Evolutionary conservation across 2,888 invertebrate species (phyloP).

Genomic region (Panorpa germanica): DNA sequence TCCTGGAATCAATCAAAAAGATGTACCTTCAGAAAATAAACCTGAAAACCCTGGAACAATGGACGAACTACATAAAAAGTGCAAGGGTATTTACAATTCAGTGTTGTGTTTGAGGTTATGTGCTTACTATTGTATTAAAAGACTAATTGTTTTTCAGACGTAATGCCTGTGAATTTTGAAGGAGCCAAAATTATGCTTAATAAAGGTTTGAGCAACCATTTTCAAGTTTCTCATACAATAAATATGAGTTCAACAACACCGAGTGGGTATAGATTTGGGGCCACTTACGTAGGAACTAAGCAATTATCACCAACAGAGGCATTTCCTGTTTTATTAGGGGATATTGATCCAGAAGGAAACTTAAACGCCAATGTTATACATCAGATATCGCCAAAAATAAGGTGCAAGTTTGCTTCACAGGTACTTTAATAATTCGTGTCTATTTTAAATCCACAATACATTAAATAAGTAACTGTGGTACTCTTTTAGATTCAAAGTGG

Average conservation of each 20-base stretch:
- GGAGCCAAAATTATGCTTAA: constrained; percentile 84
- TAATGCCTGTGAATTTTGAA: constrained; percentile 87
- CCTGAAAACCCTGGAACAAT: constrained; percentile 68
- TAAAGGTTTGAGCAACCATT: constrained; percentile 85
- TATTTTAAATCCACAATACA: constrained; percentile 6
- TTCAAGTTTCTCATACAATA: constrained; percentile 85
- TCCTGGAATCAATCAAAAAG: too few species aligned
- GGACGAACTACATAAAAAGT: constrained; percentile 81
- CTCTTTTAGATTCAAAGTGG: constrained; percentile 47
- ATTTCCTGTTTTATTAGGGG: constrained; percentile 76
- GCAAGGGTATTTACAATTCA: constrained; percentile 84
- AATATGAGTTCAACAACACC: constrained; percentile 69
- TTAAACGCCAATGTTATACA: constrained; percentile 82
- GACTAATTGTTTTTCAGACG: constrained; percentile 40
- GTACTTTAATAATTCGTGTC: constrained; percentile 22
- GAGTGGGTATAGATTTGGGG: constrained; percentile 78
- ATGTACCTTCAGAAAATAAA: too few species aligned
- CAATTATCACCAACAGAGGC: constrained; percentile 69
- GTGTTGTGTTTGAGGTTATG: too few species aligned
- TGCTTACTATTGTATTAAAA: not conserved
- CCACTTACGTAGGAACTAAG: constrained; percentile 82
- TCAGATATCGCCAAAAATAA: constrained; percentile 51
- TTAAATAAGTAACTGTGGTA: constrained; percentile 8
- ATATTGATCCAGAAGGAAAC: constrained; percentile 79
- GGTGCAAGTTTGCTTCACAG: constrained; percentile 66